These are phyloP conservation scores for Monopis laevigella DNA, from an alignment of 2,888 invertebrate genomes.

Conservation along the genomic window DNA sequence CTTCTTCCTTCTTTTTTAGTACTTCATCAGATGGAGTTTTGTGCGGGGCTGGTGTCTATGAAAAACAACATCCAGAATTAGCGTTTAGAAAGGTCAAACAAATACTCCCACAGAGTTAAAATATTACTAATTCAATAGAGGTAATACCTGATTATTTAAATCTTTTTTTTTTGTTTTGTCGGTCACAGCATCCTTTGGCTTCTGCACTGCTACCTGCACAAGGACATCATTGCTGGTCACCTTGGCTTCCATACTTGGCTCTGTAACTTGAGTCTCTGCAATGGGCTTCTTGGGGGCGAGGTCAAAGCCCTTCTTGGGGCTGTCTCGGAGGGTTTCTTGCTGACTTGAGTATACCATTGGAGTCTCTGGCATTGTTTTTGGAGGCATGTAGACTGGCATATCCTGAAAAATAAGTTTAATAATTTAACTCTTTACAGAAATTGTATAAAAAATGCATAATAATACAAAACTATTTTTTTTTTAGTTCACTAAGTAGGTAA, in stretches of 20 bases:
- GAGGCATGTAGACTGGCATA: slow-evolving; percentile 33
- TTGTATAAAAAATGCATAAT: too few relatives aligned
- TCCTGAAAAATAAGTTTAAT: slow-evolving; percentile 29
- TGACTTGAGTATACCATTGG: slow-evolving; percentile 36
- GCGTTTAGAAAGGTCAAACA: not conserved
- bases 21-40: not conserved
- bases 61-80: not conserved
- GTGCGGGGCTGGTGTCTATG: slow-evolving; percentile 3
- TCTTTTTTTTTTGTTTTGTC: slow-evolving; percentile 20
- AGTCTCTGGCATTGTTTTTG: slow-evolving; percentile 49
- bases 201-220: slow-evolving; percentile 11
- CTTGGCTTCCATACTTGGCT: slow-evolving; percentile 15
- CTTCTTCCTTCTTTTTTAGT: slow-evolving; percentile 13
- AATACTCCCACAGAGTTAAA: not conserved
- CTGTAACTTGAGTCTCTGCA: slow-evolving; percentile 22
- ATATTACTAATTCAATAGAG: not conserved
- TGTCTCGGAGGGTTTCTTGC: slow-evolving; percentile 42
- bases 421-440: too few relatives aligned
- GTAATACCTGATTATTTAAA: slow-evolving; percentile 12
- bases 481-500: too few relatives aligned
- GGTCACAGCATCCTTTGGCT: slow-evolving; percentile 17
- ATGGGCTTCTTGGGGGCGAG: slow-evolving; percentile 21
- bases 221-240: slow-evolving; percentile 14
- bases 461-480: too few relatives aligned
- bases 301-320: slow-evolving; percentile 44